Evolutionary conservation across 92 coral and sea anemone species (phyloP).

Genomic region (Diadumene lineata): DNA sequence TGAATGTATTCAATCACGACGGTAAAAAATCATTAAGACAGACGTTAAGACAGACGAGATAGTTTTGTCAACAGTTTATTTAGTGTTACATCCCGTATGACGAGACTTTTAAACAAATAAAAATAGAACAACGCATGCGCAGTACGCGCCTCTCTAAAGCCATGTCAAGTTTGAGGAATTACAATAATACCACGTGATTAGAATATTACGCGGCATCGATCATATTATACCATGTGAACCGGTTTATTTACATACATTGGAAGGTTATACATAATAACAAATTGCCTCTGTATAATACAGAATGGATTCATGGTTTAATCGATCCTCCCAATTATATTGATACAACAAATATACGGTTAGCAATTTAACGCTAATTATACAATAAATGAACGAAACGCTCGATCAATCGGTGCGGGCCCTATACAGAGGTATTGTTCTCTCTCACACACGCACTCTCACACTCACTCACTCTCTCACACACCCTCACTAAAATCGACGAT

Average conservation of each 20-base stretch:
- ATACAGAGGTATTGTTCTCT: conserved; percentile 34
- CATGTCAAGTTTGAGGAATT: conserved; percentile 15
- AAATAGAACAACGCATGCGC: conserved; percentile 45
- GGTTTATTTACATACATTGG: conserved; percentile 93
- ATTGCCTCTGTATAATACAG: conserved; percentile 75
- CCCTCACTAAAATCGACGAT: conserved; percentile 18
- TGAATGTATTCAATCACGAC: no score
- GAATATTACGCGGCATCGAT: conserved; percentile 20
- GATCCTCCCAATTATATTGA: conserved; percentile 22
- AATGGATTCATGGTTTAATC: conserved; percentile 23
- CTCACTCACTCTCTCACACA: no score
- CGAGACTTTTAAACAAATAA: conserved; percentile 45
- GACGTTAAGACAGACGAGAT: not conserved
- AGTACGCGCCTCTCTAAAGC: conserved; percentile 27
- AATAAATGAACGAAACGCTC: conserved; percentile 42
- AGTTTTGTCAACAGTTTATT: conserved; percentile 40
- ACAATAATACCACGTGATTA: conserved; percentile 27
- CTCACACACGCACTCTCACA: no score
- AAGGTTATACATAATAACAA: conserved; percentile 67
- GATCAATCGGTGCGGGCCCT: conserved; percentile 33
- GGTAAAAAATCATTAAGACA: no score
- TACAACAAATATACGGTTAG: conserved; percentile 29
- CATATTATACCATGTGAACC: conserved; percentile 45
- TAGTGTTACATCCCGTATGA: conserved; percentile 39
- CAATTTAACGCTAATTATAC: conserved; percentile 37